Evolutionary conservation across 2,113 vertebrate species (phyloP).

Genomic region (Centropus unirufus): DNA sequence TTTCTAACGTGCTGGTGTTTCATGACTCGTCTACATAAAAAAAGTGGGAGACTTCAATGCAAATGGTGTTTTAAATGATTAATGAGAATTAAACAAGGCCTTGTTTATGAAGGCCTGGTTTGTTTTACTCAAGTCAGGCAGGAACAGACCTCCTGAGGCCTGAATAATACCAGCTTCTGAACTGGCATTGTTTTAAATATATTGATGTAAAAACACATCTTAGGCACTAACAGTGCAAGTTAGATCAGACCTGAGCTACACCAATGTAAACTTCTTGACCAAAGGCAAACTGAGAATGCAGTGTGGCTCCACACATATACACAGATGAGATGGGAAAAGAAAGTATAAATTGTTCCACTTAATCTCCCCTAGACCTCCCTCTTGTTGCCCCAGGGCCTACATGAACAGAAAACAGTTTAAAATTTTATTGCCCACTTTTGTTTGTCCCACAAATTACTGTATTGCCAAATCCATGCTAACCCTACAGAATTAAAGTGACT

Average conservation of each 20-base stretch:
- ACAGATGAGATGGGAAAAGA: not conserved
- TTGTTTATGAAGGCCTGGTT: not conserved
- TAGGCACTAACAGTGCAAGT: not conserved
- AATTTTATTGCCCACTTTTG: not conserved
- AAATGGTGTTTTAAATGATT: not conserved
- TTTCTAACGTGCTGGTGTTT: not conserved
- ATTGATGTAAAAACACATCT: not conserved
- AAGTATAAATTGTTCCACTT: not conserved
- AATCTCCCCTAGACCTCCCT: not conserved
- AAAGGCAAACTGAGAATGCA: not conserved
- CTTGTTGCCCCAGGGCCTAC: not conserved
- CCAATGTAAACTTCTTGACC: not conserved
- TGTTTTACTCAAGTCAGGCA: not conserved
- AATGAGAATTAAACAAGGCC: not conserved
- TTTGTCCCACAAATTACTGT: not conserved
- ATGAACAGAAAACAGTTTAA: not conserved
- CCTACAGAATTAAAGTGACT: not conserved
- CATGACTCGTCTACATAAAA: not conserved
- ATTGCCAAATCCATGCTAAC: not conserved
- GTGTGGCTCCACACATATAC: not conserved
- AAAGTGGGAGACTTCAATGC: not conserved
- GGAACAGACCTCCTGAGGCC: slow-evolving; percentile 4
- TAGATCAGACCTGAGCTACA: not conserved
- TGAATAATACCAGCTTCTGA: not conserved
- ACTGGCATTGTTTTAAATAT: not conserved